Percentiles rank a stretch among this genome's conserved stretches.
Conservation (phyloP, 2,888 invertebrate genomes). For the Leptinotarsa tumamoca region DNA sequence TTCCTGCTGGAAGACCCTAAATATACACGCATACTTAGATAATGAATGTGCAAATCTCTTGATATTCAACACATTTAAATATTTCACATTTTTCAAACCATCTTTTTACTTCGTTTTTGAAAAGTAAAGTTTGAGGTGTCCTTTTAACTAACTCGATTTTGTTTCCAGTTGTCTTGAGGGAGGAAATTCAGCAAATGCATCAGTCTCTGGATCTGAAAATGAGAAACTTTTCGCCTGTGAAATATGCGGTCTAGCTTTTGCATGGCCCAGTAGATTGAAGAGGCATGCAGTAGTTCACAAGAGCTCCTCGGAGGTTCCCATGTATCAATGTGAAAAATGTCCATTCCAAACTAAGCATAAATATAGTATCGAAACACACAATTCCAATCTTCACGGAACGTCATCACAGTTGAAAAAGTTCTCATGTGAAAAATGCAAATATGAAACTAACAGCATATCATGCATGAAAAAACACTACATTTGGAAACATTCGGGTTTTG, state of each 20-base stretch:
- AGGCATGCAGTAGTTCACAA: neutral
- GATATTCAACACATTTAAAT: too few species aligned
- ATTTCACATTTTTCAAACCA: too few species aligned
- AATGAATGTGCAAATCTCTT: too few species aligned
- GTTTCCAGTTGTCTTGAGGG: neutral
- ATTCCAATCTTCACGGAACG: neutral
- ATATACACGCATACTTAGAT: too few species aligned
- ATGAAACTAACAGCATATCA: neutral
- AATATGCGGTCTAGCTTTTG: neutral
- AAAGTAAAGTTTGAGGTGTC: too few species aligned
- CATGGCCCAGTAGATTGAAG: neutral
- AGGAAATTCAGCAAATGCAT: neutral
- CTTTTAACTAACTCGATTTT: neutral
- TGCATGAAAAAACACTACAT: neutral
- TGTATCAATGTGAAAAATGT: slow-evolving; percentile 2
- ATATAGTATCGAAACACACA: neutral
- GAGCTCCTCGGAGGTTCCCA: neutral
- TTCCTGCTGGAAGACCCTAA: too few species aligned
- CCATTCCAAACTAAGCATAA: slow-evolving; percentile 7
- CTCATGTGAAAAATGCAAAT: slow-evolving; percentile 10
- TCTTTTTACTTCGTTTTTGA: too few species aligned
- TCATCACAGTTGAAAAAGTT: slow-evolving; percentile 1
- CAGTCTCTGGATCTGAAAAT: neutral
- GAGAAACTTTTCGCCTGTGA: neutral
- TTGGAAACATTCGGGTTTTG: neutral